phyloP scores from a whole-genome alignment of 2,888 invertebrate species.

The Pristionchus mayeri region DNA sequence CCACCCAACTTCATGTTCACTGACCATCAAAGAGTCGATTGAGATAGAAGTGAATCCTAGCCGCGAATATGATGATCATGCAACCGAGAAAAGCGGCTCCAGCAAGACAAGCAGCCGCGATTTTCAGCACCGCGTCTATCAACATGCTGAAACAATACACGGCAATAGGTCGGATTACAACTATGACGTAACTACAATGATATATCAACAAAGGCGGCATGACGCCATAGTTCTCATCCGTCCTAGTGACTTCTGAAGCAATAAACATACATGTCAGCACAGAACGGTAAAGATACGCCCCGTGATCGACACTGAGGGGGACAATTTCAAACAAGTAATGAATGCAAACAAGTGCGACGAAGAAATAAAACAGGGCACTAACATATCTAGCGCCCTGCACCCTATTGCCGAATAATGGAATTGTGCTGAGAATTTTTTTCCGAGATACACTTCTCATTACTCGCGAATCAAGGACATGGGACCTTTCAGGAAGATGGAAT shows the following conservation, averaged over 20 bases:
- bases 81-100: background rate
- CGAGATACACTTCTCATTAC: background rate
- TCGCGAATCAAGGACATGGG: background rate
- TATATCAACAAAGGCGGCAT: too few species aligned
- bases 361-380: too few species aligned
- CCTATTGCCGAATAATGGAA: background rate
- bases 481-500: background rate
- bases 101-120: slow-evolving; percentile 15
- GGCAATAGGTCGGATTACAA: background rate
- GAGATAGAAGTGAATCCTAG: background rate
- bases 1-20: background rate
- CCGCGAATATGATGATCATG: background rate
- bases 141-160: background rate
- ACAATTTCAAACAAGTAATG: too few species aligned
- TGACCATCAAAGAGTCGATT: background rate
- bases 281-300: background rate
- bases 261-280: background rate
- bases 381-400: too few species aligned
- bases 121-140: background rate
- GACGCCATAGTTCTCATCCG: too few species aligned
- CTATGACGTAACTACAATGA: too few species aligned
- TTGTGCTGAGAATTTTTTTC: background rate
- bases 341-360: too few species aligned
- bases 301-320: background rate
- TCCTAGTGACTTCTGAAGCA: background rate